A percentile compares a stretch with the other conserved stretches of the same genome.
phyloP scores from a whole-genome alignment of 2,888 invertebrate species.

The Brachypterus glaber region DNA sequence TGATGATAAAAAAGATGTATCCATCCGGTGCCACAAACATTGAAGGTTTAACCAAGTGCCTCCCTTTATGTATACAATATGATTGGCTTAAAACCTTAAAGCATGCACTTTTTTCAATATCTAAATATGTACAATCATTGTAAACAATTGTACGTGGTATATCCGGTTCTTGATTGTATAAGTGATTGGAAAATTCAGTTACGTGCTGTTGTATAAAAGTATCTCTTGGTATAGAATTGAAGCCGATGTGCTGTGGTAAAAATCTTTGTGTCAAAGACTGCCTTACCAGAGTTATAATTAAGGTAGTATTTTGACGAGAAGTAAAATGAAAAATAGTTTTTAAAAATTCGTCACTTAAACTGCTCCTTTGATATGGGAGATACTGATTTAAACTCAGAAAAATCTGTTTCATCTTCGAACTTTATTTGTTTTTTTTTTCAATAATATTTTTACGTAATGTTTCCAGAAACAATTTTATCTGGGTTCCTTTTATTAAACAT shows the following conservation, averaged over 20 bases:
- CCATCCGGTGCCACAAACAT: slow-evolving; percentile 9
- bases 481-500: slow-evolving; percentile 1
- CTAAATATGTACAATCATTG: no score
- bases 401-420: neutral
- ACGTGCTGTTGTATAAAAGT: no score
- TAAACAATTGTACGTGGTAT: slow-evolving; percentile 6
- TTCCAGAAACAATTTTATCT: slow-evolving; percentile 1
- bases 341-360: slow-evolving; percentile 4
- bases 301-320: no score
- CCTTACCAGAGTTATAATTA: slow-evolving; percentile 5
- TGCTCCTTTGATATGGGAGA: no score
- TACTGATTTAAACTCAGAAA: no score
- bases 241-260: slow-evolving; percentile 11
- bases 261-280: slow-evolving; percentile 5
- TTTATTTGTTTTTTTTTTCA: no score
- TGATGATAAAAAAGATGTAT: no score
- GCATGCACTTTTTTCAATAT: slow-evolving; percentile 8
- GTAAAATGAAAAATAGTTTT: slow-evolving; percentile 8
- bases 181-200: slow-evolving; percentile 4
- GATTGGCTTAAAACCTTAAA: slow-evolving; percentile 7
- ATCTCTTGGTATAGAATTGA: slow-evolving; percentile 10
- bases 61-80: slow-evolving; percentile 4
- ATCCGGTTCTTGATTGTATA: slow-evolving; percentile 7
- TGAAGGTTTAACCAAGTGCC: slow-evolving; percentile 7
- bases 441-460: no score